Conservation (phyloP, 2,888 invertebrate genomes). For the Amblyjoppa fuscipennis region DNA sequence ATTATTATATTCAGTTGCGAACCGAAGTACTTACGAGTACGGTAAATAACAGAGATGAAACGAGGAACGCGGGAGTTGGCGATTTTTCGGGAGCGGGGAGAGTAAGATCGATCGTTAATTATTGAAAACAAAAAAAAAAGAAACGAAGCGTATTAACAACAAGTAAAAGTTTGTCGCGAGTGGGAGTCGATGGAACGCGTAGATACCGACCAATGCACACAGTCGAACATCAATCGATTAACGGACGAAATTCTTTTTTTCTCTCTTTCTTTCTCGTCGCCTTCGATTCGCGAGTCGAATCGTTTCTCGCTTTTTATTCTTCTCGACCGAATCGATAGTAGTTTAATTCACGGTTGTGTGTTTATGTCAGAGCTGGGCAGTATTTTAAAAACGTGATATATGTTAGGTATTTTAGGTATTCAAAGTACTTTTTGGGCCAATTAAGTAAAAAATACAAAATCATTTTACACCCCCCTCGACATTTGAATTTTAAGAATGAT, state of each 20-base stretch:
- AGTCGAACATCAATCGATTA: neutral
- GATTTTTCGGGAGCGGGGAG: conserved; percentile 13
- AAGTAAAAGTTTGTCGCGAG: conserved; percentile 20
- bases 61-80: conserved; percentile 23
- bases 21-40: conserved; percentile 36
- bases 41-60: conserved; percentile 45
- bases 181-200: conserved; percentile 26
- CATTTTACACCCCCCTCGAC: too few relatives aligned
- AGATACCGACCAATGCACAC: conserved; percentile 8
- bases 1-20: conserved; percentile 40
- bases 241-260: neutral
- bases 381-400: too few relatives aligned
- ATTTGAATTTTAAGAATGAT: too few relatives aligned
- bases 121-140: neutral
- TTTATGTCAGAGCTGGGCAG: too few relatives aligned
- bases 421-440: too few relatives aligned
- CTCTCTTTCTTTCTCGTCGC: neutral
- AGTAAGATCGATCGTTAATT: neutral
- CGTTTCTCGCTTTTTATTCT: neutral
- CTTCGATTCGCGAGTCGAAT: neutral
- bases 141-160: neutral
- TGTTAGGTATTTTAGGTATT: too few relatives aligned
- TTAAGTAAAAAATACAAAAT: too few relatives aligned
- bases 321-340: neutral
- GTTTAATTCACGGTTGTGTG: neutral